Evolutionary conservation across 1,140 invertebrate genomes (phyloP), one percentile per base, ranked within the genome.

Genomic region (Cydia strobilella): DNA sequence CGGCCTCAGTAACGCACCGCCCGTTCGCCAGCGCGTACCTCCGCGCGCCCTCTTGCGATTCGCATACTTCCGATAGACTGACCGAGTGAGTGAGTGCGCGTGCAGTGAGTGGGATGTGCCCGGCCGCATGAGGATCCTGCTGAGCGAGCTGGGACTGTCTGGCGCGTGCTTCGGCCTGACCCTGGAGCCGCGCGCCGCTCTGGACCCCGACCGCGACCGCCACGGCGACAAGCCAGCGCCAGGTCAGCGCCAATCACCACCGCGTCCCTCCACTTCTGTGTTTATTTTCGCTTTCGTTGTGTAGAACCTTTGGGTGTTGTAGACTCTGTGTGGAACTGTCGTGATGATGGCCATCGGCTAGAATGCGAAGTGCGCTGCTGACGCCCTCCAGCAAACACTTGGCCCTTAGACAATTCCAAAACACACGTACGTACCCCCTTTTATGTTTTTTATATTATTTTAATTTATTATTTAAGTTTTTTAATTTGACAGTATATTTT

Each of bases 81-180:
- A 88, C 86, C 80, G 87, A 86, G 90, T 90, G 86, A 89, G 90
- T 92, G 90, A 88, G 90, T 90, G 89, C 88, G 89, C 89, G 89
- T 87, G 84, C 87, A 91, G 88, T 91, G 90, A 91, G 89, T 92
- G 90, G 87, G 89, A 92, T 92, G 90, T 92, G 89, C 88, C 86
- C 77, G 83, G 84, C 91, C 93, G 93, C 92, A 93, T 93, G 93
- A 93, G 93, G 93, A 93, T 93, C 90, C 91, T 93, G 86, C 87
- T 93, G 79, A 93, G 93, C 86, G 93, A 93, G 80, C 85, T 93
- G 86, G 93, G 93, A 88, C 91, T 93, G 77, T 93, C 91, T 80
- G 90, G 90, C 89, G 90, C 89, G 85, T 91, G 90, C 89, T 79
- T 90, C 84, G 89, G 89, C 84, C 85, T 93, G 88, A 90, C 91